Evolutionary conservation across 2,113 vertebrate species (phyloP).

Genomic region (Capreolus pygargus): DNA sequence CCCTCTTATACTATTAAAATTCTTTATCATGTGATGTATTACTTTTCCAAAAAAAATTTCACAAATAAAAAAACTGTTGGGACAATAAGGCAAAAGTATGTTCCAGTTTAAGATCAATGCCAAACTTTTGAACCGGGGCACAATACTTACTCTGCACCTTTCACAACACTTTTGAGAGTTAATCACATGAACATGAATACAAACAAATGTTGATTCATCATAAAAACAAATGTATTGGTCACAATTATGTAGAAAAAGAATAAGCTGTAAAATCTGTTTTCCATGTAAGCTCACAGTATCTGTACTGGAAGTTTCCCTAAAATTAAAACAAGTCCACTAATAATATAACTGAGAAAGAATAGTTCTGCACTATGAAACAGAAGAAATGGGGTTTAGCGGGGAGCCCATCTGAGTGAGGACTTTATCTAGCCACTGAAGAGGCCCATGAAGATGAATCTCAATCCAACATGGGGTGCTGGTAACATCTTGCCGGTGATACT

Average conservation of each 20-base stretch:
- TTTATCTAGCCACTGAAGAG: constrained; percentile 99
- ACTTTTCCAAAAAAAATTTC: not conserved
- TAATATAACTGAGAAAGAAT: constrained; percentile 67
- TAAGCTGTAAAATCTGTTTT: constrained; percentile 78
- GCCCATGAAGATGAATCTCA: constrained; percentile 97
- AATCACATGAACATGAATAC: constrained; percentile 72
- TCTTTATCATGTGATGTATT: constrained; percentile 20
- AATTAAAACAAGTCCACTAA: constrained; percentile 83
- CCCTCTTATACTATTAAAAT: not conserved
- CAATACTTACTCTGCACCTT: constrained; percentile 67
- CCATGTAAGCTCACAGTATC: constrained; percentile 84
- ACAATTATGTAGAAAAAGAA: constrained; percentile 77
- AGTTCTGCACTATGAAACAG: constrained; percentile 93
- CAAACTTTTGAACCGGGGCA: constrained; percentile 37
- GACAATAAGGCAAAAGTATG: constrained; percentile 68
- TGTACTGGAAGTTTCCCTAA: constrained; percentile 81
- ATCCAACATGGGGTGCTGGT: constrained; percentile 99
- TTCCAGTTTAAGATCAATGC: constrained; percentile 74
- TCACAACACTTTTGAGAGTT: constrained; percentile 74
- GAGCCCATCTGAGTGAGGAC: constrained; percentile 99
- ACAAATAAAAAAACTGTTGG: constrained; percentile 19
- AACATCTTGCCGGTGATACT: constrained; percentile 97
- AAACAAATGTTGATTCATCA: constrained; percentile 80
- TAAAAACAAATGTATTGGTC: constrained; percentile 85
- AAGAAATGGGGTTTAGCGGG: constrained; percentile 97